Evolutionary conservation across 2,888 invertebrate species (phyloP).

Genomic region (Dolichopus griseipennis): DNA sequence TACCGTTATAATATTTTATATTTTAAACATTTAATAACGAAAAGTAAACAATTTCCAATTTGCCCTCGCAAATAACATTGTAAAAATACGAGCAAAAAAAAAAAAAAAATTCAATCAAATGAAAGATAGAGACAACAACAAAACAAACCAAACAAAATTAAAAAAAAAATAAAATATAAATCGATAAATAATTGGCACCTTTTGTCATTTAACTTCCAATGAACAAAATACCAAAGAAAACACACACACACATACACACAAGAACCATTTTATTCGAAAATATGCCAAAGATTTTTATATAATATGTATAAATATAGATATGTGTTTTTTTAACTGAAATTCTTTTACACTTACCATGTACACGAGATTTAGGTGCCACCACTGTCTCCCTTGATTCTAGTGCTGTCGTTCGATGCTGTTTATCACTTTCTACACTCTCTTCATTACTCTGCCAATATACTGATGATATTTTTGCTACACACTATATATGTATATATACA

Average conservation of each 20-base stretch:
- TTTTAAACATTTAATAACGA: too few relatives aligned
- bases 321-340: neutral
- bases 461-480: conserved; percentile 77
- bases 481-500: conserved; percentile 47
- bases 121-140: neutral
- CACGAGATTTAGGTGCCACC: conserved; percentile 54
- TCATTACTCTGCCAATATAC: conserved; percentile 83
- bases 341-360: conserved; percentile 48
- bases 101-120: neutral
- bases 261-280: neutral
- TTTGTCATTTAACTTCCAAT: conserved; percentile 2
- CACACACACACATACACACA: neutral
- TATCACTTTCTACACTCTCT: conserved; percentile 74
- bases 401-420: conserved; percentile 63
- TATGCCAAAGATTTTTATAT: neutral
- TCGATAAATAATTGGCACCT: conserved; percentile 14
- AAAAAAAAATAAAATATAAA: conserved; percentile 13
- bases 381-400: conserved; percentile 68
- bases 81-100: neutral
- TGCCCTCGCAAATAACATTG: neutral
- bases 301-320: neutral
- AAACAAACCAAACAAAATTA: neutral
- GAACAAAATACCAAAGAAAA: neutral
- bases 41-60: neutral
- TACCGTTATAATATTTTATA: too few relatives aligned